Evolutionary conservation across 1,140 invertebrate genomes (phyloP), one percentile per base, ranked within the genome.

Genomic region (Zaprionus davidi): DNA sequence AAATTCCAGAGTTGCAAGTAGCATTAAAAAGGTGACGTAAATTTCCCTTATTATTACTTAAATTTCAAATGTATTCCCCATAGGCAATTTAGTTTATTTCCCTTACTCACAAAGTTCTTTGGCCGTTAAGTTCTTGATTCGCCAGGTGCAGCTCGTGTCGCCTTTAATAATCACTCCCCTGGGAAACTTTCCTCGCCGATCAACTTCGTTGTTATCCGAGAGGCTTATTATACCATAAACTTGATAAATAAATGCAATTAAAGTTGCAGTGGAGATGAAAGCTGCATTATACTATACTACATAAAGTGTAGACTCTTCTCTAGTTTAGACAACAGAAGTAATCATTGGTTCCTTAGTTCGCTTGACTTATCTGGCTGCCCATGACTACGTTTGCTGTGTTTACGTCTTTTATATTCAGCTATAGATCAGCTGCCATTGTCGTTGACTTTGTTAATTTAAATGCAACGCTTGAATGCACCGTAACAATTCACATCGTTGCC

Each of bases 361-460:
- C 13, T 41, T n/a, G 38, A 15, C 13, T 41, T 41, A 41, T 41
- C 38, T n/a, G 38, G 13, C 15, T 15, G 38, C 15, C 15, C 15
- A 5, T 41, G 38, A 41, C 6, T 1, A 15, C 38, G 5, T 5
- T 15, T 5, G 15, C 38, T 15, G 38, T n/a, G 12, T 15, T 41
- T 41, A 36, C 26, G n/a, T 36, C 24, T 38, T n/a, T 41, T 5
- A 24, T 12, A 13, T 55, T 34, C 11, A 57, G 31, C 31, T n/a
- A 38, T 22, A 17, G 9, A 59, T 20, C 11, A 4, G 6, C 17
- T 38, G 62, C 68, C 62, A 71, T 26, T 26, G 26, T 53, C 64
- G n/a, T n/a, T 49, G 26, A 13, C 56, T 81, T 81, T 58, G 82
- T 85, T 85, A 85, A 85, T 85, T 85, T 78, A 85, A 85, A 85